Base-by-base conservation (phyloP, 2,888 invertebrate species). In the Invenusta paracnida region DNA sequence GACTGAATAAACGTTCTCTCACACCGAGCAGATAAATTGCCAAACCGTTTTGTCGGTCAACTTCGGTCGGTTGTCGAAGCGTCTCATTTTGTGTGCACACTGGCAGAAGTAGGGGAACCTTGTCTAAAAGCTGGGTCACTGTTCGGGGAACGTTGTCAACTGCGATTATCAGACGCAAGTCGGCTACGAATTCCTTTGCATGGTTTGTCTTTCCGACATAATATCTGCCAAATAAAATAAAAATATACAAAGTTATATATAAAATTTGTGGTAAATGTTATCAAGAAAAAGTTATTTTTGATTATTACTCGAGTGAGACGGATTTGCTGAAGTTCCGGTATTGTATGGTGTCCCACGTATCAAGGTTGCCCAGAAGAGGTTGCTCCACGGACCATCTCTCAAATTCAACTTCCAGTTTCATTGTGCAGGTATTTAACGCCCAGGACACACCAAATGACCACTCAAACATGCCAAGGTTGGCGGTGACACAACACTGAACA, bases 401-500 rank as follows among this genome's bases (percentile, higher is more conserved):
- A 73, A 73, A 73, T 23, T 5, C 5, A 25, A 73, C 73, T 73
- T n/a, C 11, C 5, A 73, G 73, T 73, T 73, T 23, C 73, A 73
- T 73, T 2, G 5, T 73, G 27, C 73, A 73, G 5, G 73, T 73
- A 25, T 73, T 5, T 23, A 73, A 25, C 2, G 73, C 5, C 73
- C 73, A 73, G 23, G 73, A 73, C 2, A 73, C 73, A 2, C 23
- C 73, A 73, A 73, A 73, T 13, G 73, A 73, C 73, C 73, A 73
- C 2, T 2, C 5, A 73, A 73, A 73, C 73, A 73, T 73, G 5
- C 73, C 73, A 2, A 73, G 73, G 73, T 73, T 23, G 25, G 23
- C 73, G 2, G 73, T 13, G 23, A 73, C 73, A 25, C 73, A 73
- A 73, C 73, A 73, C 2, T 13, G 5, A 73, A 73, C 73, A n/a